phyloP scores from a whole-genome alignment of 1,140 invertebrate species.

The Rhyzopertha dominica region DNA sequence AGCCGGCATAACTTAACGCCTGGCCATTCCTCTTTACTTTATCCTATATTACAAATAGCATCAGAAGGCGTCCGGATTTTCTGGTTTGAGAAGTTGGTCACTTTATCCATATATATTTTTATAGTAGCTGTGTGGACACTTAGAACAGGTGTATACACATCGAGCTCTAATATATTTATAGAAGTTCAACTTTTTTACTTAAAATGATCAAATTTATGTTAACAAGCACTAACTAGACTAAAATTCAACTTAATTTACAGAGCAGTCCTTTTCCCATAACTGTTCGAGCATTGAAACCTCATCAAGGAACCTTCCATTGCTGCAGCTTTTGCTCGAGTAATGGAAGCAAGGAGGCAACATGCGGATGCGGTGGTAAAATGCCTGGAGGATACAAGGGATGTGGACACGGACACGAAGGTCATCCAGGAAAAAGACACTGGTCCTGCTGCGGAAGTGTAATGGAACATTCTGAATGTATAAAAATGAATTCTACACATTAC shows the following conservation, averaged over 20 bases:
- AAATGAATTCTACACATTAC: conserved; percentile 46
- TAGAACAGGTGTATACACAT: no score
- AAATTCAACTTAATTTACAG: no score
- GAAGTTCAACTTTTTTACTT: no score
- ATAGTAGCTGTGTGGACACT: no score
- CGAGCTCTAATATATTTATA: no score
- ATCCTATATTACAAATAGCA: no score
- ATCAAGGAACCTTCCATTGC: conserved; percentile 70
- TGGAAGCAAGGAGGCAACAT: conserved; percentile 60
- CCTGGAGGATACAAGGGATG: conserved; percentile 70
- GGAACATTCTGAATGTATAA: conserved; percentile 53
- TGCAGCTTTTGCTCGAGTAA: conserved; percentile 77
- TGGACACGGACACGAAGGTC: conserved; percentile 71
- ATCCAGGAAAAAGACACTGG: conserved; percentile 72
- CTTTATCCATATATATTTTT: no score
- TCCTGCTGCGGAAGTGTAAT: conserved; percentile 68
- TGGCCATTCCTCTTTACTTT: no score
- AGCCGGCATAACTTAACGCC: no score
- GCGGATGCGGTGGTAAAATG: conserved; percentile 68
- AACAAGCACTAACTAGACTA: not conserved
- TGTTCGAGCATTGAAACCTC: conserved; percentile 52
- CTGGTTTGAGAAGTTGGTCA: no score
- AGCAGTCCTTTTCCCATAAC: conserved; percentile 56
- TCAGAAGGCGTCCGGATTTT: no score
- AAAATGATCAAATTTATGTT: no score